Evolutionary conservation across 2,113 vertebrate genomes (phyloP).

Genomic region (Anarhynchus alexandrinus): DNA sequence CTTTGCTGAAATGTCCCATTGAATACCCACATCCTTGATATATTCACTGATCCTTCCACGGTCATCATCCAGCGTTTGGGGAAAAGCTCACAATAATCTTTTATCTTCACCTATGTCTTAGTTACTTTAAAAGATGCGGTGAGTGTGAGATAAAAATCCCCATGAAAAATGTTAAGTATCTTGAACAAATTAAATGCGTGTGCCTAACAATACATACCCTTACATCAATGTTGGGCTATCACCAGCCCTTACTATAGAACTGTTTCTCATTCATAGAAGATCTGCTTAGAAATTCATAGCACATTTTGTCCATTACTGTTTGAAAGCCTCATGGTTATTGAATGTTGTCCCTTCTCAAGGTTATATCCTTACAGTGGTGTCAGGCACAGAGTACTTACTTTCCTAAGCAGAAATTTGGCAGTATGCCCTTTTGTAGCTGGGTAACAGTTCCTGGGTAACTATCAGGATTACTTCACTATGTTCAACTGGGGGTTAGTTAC

Average conservation of each 20-base stretch:
- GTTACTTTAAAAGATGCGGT: background rate
- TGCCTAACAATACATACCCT: background rate
- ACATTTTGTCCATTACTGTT: background rate
- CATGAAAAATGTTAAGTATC: background rate
- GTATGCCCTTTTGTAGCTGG: background rate
- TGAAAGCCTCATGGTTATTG: background rate
- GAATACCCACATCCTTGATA: background rate
- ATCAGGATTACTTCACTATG: background rate
- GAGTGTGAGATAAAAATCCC: background rate
- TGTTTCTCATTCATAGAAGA: background rate
- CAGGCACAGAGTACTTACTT: background rate
- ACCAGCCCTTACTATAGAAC: background rate
- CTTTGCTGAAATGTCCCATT: background rate
- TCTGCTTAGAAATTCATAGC: background rate
- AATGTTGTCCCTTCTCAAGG: background rate
- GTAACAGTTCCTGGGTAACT: background rate
- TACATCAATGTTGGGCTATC: background rate
- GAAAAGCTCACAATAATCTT: background rate
- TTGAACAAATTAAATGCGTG: background rate
- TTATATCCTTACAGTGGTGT: background rate
- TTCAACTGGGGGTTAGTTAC: background rate
- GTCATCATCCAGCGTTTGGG: background rate
- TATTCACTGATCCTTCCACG: background rate
- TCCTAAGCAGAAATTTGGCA: background rate
- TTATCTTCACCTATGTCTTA: background rate